A percentile compares a stretch with the other conserved stretches of the same genome.
Evolutionary conservation across 2,888 invertebrate species (phyloP).

Genomic region (Plebejus anna): DNA sequence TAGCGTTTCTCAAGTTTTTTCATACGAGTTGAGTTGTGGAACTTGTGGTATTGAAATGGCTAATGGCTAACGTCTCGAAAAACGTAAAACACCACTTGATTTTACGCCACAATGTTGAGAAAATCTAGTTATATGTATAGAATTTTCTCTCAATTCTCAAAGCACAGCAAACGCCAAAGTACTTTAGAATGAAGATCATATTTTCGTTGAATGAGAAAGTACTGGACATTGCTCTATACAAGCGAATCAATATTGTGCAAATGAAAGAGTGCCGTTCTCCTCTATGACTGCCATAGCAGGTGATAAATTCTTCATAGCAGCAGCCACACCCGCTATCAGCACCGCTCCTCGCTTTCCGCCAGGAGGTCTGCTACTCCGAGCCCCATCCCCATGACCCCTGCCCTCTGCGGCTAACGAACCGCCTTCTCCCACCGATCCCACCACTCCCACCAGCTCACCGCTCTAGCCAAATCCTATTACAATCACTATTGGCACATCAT

Average conservation of each 20-base stretch:
- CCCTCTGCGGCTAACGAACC: background rate
- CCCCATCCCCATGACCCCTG: background rate
- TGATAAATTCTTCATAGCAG: background rate
- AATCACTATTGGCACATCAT: background rate
- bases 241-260: background rate
- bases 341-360: background rate
- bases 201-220: too few relatives aligned
- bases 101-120: too few relatives aligned
- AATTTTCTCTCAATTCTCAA: too few relatives aligned
- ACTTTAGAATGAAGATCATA: too few relatives aligned
- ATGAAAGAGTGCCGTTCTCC: background rate
- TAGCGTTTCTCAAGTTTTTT: background rate
- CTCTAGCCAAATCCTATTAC: constrained; percentile 6
- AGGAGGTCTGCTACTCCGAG: background rate
- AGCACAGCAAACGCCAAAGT: too few relatives aligned
- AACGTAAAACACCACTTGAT: too few relatives aligned
- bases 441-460: background rate
- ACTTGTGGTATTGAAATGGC: too few relatives aligned
- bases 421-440: background rate
- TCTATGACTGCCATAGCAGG: background rate
- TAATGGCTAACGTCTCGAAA: too few relatives aligned
- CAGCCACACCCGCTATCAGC: background rate
- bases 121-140: too few relatives aligned
- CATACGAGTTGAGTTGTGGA: too few relatives aligned
- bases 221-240: background rate